Base-by-base conservation (phyloP, 2,113 vertebrate genomes). In the Marcusenius ussheri region DNA sequence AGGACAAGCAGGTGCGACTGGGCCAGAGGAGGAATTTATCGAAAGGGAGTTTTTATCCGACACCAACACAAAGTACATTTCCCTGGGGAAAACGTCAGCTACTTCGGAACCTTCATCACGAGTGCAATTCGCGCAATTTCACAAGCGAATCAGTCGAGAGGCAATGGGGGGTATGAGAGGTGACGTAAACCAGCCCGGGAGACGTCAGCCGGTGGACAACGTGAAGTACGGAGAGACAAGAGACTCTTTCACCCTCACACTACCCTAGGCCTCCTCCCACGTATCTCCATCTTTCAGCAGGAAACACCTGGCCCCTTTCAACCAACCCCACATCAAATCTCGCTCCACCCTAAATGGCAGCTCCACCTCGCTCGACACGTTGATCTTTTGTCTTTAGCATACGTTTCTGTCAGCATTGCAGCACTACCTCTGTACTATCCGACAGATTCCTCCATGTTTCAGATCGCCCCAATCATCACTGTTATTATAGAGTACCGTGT, bases 221-320 rank as follows among this genome's bases (percentile, higher is more conserved):
- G 88, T 35, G 62, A 86, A 88, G 77, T 11, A 19, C 13, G 24
- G 27, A 45, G 70, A 93, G 91, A 95, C 95, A 95, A 94, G 91
- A 94, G 87, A 90, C 90, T 94, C 93, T 93, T 95, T 95, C 93
- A 95, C 89, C n/a, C 56, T 2, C 62, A 86, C n/a, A 11, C 31
- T 5, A 1, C 0, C 17, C 87, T 90, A 13, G 56, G 80, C 84
- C 1, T 89, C 91, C 70, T 39, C 92, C 66, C 70, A 91, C 66
- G 66, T 66, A n/a, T 58, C 31, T 83, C 83, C 74, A 86, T 94
- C 94, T 94, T 93, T 95, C 94, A 94, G 49, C 93, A 1, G 93
- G 92, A 92, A 91, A 92, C 50, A 13, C 56, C 89, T 83, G 4
- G 31, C 88, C 91, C 91, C 83, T 87, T 85, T 53, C 88, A 51